Evolutionary conservation across 2,113 vertebrate species (phyloP).

Genomic region (Pongo abelii): DNA sequence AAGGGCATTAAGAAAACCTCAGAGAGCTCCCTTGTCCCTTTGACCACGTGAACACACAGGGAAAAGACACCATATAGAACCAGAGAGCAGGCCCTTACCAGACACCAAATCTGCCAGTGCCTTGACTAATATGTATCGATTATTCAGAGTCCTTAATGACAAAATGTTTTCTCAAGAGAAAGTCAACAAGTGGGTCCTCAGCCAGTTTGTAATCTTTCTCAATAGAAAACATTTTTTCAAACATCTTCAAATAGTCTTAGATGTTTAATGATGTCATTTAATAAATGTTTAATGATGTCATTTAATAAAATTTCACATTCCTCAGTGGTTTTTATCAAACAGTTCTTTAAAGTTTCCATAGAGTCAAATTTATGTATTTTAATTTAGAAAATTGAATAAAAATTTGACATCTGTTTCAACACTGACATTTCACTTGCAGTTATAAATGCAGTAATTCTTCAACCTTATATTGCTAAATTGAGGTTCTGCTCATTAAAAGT

Average conservation of each 20-base stretch:
- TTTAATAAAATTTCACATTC: neutral
- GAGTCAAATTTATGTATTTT: slow-evolving; percentile 9
- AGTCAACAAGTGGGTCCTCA: neutral
- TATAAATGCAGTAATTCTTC: slow-evolving; percentile 9
- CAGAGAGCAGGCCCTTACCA: neutral
- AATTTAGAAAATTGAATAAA: neutral
- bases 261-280: neutral
- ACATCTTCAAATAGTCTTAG: neutral
- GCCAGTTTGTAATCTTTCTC: neutral
- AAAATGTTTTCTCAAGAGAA: neutral
- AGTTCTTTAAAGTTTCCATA: neutral
- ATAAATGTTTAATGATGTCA: neutral
- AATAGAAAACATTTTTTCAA: neutral
- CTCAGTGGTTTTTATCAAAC: slow-evolving; percentile 10
- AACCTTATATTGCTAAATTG: neutral
- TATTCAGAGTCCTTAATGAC: neutral
- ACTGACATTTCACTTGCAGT: neutral
- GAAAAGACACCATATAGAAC: neutral
- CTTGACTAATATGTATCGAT: neutral
- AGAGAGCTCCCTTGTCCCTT: neutral
- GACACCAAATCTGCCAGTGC: neutral
- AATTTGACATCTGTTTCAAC: slow-evolving; percentile 7
- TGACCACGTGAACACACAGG: neutral
- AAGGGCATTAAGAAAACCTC: neutral
- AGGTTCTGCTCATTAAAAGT: neutral